These are phyloP conservation scores for Tympanuchus pallidicinctus DNA, from an alignment of 2,113 vertebrate genomes.

Conservation along the genomic window DNA sequence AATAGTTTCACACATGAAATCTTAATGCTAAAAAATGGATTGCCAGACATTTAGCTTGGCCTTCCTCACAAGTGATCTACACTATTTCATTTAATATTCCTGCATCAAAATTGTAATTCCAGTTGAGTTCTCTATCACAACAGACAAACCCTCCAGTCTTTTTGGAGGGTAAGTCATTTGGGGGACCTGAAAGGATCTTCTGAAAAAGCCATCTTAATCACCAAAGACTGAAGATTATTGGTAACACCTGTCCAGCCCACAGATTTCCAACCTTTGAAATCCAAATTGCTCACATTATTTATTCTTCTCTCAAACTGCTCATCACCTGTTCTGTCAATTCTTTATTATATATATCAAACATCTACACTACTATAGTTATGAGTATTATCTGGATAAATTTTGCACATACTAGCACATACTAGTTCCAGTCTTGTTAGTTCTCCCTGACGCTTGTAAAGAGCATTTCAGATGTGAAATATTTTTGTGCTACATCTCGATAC, in stretches of 20 bases:
- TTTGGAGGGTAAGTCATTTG: not conserved
- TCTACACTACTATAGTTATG: not conserved
- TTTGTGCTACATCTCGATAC: not conserved
- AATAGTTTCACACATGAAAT: not conserved
- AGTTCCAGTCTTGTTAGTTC: not conserved
- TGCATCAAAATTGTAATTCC: not conserved
- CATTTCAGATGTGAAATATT: not conserved
- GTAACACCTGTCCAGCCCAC: not conserved
- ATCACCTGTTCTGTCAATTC: not conserved
- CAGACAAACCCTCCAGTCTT: not conserved
- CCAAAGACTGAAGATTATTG: not conserved
- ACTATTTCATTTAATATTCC: not conserved
- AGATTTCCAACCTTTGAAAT: not conserved
- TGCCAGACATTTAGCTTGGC: not conserved
- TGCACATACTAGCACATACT: not conserved
- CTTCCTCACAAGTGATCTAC: not conserved
- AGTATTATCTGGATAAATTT: not conserved
- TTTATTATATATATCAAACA: not conserved
- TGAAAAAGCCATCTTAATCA: not conserved
- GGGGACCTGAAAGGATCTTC: not conserved
- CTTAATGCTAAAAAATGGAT: not conserved
- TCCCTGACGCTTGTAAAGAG: not conserved
- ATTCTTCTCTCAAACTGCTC: not conserved
- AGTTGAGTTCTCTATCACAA: not conserved
- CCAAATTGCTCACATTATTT: not conserved